Conservation (phyloP, 53 echinoderm and acorn worm species). For the Temnopleurus reevesii region DNA sequence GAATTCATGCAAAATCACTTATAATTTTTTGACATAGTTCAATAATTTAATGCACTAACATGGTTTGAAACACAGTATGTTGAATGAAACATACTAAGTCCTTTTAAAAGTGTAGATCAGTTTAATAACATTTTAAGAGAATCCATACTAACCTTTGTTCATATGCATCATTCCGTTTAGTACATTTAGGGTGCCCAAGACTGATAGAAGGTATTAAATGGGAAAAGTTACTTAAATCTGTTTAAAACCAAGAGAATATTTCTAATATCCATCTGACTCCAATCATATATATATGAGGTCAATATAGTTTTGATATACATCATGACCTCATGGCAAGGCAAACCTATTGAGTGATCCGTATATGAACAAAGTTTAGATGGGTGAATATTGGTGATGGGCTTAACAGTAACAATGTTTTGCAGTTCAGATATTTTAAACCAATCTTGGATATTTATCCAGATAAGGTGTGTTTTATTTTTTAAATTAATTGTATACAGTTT, state of each 20-base stretch:
- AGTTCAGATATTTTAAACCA: background rate
- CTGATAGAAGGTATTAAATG: no score
- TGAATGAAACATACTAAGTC: background rate
- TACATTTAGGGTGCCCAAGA: no score
- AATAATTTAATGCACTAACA: conserved; percentile 14
- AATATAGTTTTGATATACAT: no score
- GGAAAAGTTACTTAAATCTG: no score
- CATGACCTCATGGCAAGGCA: no score
- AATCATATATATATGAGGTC: no score
- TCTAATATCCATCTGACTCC: no score
- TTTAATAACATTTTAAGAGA: background rate
- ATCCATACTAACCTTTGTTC: no score
- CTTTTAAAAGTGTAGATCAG: background rate
- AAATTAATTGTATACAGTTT: background rate
- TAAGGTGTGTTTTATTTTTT: background rate
- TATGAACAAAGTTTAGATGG: no score
- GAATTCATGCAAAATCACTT: background rate
- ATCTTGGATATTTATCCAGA: background rate
- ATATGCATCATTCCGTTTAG: no score
- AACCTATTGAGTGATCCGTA: no score
- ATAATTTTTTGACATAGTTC: background rate
- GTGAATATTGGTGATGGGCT: background rate
- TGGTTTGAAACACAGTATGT: background rate
- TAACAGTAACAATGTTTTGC: background rate
- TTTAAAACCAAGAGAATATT: no score